phyloP scores from a whole-genome alignment of 1,140 invertebrate species.

The Arctopsyche grandis region DNA sequence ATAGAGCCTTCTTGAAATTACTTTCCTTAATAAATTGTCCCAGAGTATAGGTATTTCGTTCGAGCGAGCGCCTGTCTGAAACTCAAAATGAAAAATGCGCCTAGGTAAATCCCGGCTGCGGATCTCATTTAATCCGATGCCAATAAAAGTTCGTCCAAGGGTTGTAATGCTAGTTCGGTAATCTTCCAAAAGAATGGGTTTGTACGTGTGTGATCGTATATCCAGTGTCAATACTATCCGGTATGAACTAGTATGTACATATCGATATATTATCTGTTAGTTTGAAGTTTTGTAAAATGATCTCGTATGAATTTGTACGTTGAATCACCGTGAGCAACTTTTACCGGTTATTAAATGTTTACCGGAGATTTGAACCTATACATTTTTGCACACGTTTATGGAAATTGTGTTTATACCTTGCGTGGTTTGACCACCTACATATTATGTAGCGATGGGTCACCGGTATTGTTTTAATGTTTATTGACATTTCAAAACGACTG shows the following conservation, averaged over 20 bases:
- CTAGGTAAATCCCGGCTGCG: conserved; percentile 29
- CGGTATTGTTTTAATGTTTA: no score
- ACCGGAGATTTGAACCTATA: no score
- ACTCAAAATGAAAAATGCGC: conserved; percentile 52
- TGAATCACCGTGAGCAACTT: not conserved
- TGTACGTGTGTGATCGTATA: not conserved
- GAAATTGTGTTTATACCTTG: no score
- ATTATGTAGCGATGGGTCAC: no score
- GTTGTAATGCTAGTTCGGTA: not conserved
- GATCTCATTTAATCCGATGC: conserved; percentile 54
- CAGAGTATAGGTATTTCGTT: conserved; percentile 47
- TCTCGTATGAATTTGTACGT: not conserved
- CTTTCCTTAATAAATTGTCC: conserved; percentile 53
- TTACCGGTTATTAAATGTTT: no score
- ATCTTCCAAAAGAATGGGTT: not conserved
- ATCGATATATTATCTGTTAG: no score
- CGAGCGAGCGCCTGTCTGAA: conserved; percentile 35
- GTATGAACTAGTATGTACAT: no score
- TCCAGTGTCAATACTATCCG: not conserved
- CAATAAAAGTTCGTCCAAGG: conserved; percentile 52
- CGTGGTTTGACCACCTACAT: no score
- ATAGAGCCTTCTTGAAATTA: conserved; percentile 43
- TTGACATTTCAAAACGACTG: no score
- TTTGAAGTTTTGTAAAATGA: no score
- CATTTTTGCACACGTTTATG: no score